phyloP scores from a whole-genome alignment of 2,888 invertebrate species.

The Hirtodrosophila histrioides region DNA sequence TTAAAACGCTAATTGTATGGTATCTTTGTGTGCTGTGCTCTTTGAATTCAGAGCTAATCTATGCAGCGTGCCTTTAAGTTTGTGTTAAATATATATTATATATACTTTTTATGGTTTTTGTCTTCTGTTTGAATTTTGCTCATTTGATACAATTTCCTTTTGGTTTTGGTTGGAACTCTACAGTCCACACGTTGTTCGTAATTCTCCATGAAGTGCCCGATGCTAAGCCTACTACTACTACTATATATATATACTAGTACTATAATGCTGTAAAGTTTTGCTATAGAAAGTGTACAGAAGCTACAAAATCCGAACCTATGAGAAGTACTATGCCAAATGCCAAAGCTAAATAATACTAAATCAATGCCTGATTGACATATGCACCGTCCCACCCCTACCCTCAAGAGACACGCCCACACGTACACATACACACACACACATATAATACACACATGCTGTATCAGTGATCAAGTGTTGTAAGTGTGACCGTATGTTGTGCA shows the following conservation, averaged over 20 bases:
- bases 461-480: conserved; percentile 24
- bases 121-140: conserved; percentile 54
- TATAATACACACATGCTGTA: conserved; percentile 14
- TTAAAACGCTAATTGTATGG: conserved; percentile 62
- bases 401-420: conserved; percentile 19
- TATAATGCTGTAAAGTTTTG: conserved; percentile 47
- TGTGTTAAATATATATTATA: conserved; percentile 23
- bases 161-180: conserved; percentile 54
- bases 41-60: conserved; percentile 54
- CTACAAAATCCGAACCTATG: conserved; percentile 1
- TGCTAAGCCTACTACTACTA: conserved; percentile 22
- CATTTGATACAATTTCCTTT: conserved; percentile 46
- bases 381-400: conserved; percentile 18
- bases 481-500: conserved; percentile 30
- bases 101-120: conserved; percentile 33
- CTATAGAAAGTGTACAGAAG: conserved; percentile 51
- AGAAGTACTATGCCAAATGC: conserved; percentile 47
- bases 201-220: conserved; percentile 27
- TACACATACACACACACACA: conserved; percentile 24
- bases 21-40: conserved; percentile 68
- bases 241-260: no score
- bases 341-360: conserved; percentile 25
- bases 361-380: conserved; percentile 38
- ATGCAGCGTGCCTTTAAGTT: conserved; percentile 60
- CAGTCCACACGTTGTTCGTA: conserved; percentile 33